phyloP scores from a whole-genome alignment of 2,888 invertebrate species.

The Stramonita haemastoma region DNA sequence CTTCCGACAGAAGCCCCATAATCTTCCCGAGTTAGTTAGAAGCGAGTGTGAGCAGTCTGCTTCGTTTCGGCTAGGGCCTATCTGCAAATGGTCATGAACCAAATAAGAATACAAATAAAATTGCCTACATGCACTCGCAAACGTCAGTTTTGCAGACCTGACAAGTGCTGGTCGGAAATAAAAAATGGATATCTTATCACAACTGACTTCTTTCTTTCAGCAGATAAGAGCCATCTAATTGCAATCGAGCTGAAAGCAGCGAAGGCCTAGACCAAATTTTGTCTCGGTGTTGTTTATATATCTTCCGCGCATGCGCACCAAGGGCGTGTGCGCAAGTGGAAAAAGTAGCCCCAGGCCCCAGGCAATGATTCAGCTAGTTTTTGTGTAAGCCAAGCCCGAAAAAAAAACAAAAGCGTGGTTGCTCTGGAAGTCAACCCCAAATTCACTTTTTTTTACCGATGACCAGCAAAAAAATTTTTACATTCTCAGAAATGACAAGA shows the following conservation, averaged over 20 bases:
- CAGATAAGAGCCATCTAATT: neutral
- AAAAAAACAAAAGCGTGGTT: neutral
- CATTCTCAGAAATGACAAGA: too few species aligned
- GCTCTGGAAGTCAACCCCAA: too few species aligned
- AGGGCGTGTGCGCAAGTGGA: constrained; percentile 4
- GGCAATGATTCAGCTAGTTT: constrained; percentile 30
- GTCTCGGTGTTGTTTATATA: constrained; percentile 22
- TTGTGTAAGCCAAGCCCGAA: neutral
- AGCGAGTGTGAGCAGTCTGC: constrained; percentile 24
- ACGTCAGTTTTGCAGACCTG: neutral
- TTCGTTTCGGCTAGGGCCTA: too few species aligned
- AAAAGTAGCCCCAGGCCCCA: neutral
- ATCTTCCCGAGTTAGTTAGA: neutral
- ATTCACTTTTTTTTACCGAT: too few species aligned
- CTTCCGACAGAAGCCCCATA: constrained; percentile 97
- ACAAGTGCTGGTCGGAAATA: neutral
- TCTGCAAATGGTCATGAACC: constrained; percentile 27
- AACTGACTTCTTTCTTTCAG: neutral
- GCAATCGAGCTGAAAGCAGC: neutral
- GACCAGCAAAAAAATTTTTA: too few species aligned
- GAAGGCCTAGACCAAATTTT: neutral
- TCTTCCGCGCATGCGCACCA: constrained; percentile 27
- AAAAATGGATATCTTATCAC: too few species aligned
- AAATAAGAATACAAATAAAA: neutral
- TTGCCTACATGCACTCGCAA: too few species aligned